Evolutionary conservation across 2,797 vertebrate species (phyloP).

Genomic region (Fratercula arctica): DNA sequence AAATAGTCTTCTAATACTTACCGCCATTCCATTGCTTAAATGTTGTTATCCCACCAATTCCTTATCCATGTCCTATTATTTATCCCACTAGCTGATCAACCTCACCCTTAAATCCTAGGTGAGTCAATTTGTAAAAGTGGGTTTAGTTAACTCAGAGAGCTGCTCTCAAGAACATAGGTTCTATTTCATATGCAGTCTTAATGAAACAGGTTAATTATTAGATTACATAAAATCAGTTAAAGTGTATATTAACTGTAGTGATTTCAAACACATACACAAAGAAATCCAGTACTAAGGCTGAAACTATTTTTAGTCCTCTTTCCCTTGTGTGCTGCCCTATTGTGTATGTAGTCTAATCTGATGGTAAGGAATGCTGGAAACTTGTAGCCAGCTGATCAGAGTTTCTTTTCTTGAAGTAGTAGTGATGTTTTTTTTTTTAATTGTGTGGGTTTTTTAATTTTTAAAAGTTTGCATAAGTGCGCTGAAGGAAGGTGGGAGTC

Average conservation of each 20-base stretch:
- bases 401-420: not conserved
- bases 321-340: not conserved
- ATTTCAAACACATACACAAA: not conserved
- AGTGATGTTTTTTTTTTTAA: not conserved
- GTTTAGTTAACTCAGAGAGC: not conserved
- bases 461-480: not conserved
- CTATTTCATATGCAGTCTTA: not conserved
- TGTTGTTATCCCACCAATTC: not conserved
- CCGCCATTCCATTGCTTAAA: not conserved
- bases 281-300: not conserved
- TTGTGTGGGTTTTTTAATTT: not conserved
- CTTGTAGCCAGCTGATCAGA: not conserved
- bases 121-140: not conserved
- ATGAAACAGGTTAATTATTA: conserved; percentile 4
- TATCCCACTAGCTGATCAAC: conserved; percentile 16
- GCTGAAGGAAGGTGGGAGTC: not conserved
- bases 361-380: not conserved
- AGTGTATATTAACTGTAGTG: not conserved
- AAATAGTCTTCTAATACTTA: not conserved
- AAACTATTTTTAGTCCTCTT: not conserved
- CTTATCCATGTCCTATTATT: not conserved
- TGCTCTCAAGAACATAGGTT: not conserved
- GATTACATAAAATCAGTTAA: not conserved
- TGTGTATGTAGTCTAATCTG: not conserved
- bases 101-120: conserved; percentile 6